Evolutionary conservation across 53 echinoderm and acorn worm species (phyloP), one percentile per base, ranked within the genome.

Genomic region (Apostichopus leukothele): DNA sequence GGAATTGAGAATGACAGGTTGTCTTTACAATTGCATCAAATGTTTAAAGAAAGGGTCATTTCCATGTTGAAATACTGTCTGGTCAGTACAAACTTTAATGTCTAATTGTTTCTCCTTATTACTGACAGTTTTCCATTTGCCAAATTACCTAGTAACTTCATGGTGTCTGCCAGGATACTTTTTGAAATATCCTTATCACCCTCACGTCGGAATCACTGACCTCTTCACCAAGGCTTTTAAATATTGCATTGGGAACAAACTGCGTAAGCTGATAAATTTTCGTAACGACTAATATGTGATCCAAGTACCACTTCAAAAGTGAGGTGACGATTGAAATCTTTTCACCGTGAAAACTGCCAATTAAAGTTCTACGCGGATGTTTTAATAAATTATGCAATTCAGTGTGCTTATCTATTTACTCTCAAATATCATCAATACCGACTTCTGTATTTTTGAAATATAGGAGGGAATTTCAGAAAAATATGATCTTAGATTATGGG

Each of bases 311-410:
- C 2, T 39, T 39, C 39, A 39, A 39, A 39, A 39, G 39, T 39
- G 39, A 39, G 39, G 39, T 39, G 39, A 3, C 39, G 39, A 39
- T 39, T 39, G 3, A 39, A 39, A 39, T 39, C 39, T 87, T 6
- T 76, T 86, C 50, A 6, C 90, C 92, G 20, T 79, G 76, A 73
- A 93, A 78, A 71, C 87, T 92, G 18, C 86, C 78, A 9, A 89
- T 92, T 22, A 92, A 59, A 39, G 90, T 92, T 63, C 92, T 10
- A 25, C 89, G 83, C 5, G 93, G 89, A 13, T 81, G 83, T 88
- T 88, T 85, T 54, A 88, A 18, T 16, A 88, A 52, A 14, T 19
- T 55, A 51, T 51, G 16, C 4, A 53, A 53, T 8, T 51, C 16
- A 50, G 81, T 53, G 52, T 51, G 12, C 57, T 50, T 83, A 1